Conservation (phyloP, 2,888 invertebrate species). For the Calliphora vomitoria region DNA sequence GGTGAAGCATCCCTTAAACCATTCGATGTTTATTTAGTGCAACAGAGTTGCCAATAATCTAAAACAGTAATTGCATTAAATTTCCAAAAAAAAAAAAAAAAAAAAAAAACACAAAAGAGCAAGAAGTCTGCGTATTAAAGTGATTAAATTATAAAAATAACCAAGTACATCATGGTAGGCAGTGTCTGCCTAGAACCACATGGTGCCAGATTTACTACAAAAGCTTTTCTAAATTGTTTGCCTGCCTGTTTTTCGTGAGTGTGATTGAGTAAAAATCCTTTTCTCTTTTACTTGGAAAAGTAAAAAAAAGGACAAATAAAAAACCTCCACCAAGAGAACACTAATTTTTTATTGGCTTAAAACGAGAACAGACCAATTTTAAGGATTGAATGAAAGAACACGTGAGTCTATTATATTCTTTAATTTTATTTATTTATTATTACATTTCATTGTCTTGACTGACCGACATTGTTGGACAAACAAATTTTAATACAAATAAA, state of each 20-base stretch:
- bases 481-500: constrained; percentile 23
- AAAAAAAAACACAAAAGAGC: background rate
- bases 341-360: background rate
- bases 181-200: constrained; percentile 32
- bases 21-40: background rate
- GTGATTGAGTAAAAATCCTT: background rate
- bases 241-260: background rate
- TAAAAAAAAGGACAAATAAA: background rate
- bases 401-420: constrained; percentile 52
- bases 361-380: constrained; percentile 4
- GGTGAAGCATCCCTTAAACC: background rate
- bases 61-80: background rate
- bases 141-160: background rate
- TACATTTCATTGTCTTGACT: constrained; percentile 1
- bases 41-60: background rate
- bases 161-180: background rate
- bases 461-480: constrained; percentile 41
- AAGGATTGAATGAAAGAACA: constrained; percentile 43
- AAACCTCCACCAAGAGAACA: constrained; percentile 1
- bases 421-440: constrained; percentile 17
- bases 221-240: constrained; percentile 40
- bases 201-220: constrained; percentile 27
- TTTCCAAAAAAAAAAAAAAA: background rate
- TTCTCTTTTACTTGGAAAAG: background rate
- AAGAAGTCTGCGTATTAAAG: constrained; percentile 2